These are phyloP conservation scores for Branchinecta sandiegonensis DNA, from an alignment of 2,888 invertebrate species.

Conservation along the genomic window DNA sequence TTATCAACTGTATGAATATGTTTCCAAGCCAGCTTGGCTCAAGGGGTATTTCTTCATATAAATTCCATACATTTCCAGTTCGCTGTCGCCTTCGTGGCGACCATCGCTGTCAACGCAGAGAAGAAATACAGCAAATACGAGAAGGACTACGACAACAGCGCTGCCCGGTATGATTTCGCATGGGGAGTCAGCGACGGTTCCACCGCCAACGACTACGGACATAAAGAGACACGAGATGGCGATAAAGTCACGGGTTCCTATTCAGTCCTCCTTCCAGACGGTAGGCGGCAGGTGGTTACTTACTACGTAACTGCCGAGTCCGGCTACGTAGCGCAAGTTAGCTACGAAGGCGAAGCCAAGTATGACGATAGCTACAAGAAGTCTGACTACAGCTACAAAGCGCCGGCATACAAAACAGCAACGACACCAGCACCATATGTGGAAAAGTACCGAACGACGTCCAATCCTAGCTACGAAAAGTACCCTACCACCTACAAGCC, in stretches of 20 bases:
- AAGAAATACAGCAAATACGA: neutral
- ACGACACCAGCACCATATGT: too few relatives aligned
- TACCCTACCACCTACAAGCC: too few relatives aligned
- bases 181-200: neutral
- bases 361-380: neutral
- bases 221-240: slow-evolving; percentile 13
- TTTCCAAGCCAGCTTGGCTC: too few relatives aligned
- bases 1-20: too few relatives aligned
- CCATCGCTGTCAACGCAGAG: too few relatives aligned
- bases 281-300: neutral
- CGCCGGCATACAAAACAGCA: too few relatives aligned
- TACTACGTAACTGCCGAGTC: slow-evolving; percentile 5
- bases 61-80: too few relatives aligned
- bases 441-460: too few relatives aligned
- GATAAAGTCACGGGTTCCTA: neutral
- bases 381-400: too few relatives aligned
- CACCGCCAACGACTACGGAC: neutral
- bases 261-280: slow-evolving; percentile 3
- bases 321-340: neutral
- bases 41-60: too few relatives aligned
- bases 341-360: neutral
- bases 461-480: too few relatives aligned
- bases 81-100: too few relatives aligned
- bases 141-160: neutral
- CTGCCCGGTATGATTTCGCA: neutral